These are phyloP conservation scores for Drosophila tanythrix DNA, from an alignment of 2,888 invertebrate genomes.

Conservation along the genomic window DNA sequence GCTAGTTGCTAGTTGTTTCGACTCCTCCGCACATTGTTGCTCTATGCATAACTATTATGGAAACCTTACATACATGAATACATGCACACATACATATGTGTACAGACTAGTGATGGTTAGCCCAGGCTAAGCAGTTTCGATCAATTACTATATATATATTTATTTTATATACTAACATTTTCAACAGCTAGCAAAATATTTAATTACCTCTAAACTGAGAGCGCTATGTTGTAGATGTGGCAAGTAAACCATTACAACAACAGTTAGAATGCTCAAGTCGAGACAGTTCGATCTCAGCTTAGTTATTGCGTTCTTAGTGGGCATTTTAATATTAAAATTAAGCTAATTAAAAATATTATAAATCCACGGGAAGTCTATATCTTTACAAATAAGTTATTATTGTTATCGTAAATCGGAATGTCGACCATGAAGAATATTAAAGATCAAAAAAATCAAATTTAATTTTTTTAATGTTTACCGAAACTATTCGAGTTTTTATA, in stretches of 20 bases:
- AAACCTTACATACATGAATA: slow-evolving; percentile 1
- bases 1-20: background rate
- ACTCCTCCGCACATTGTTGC: slow-evolving; percentile 44
- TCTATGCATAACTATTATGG: slow-evolving; percentile 4
- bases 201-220: background rate
- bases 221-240: background rate
- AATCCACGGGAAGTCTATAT: background rate
- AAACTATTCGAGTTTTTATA: background rate
- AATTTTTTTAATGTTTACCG: background rate
- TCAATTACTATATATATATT: background rate
- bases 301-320: background rate
- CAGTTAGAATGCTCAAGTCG: background rate
- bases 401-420: background rate
- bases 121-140: background rate
- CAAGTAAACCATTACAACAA: background rate
- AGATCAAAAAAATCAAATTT: background rate
- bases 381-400: background rate
- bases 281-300: background rate
- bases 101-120: background rate
- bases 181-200: background rate
- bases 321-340: too few relatives aligned
- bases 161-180: background rate
- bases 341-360: background rate
- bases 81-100: background rate
- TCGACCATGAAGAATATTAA: background rate